These are phyloP conservation scores for Araneus ventricosus DNA, from an alignment of 1,140 invertebrate species.

Conservation along the genomic window DNA sequence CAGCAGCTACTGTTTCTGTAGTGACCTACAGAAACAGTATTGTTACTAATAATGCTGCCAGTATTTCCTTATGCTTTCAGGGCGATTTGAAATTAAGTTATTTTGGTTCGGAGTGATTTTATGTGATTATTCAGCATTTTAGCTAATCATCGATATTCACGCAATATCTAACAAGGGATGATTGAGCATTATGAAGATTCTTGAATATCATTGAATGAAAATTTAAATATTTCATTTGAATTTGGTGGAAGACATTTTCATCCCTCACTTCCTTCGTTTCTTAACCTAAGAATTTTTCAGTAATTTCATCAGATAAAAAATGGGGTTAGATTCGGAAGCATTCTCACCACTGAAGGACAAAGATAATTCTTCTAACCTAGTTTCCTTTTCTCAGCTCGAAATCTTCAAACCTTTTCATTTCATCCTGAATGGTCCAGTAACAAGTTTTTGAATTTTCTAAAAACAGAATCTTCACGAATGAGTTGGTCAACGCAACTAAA, in stretches of 20 bases:
- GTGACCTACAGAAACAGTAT: too few relatives aligned
- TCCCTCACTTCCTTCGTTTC: not conserved
- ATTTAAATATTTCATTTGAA: not conserved
- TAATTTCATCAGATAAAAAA: conserved; percentile 17
- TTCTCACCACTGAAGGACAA: conserved; percentile 14
- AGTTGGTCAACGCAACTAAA: conserved; percentile 15
- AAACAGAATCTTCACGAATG: not conserved
- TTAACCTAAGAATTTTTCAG: not conserved
- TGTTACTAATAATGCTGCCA: too few relatives aligned
- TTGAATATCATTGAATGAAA: too few relatives aligned
- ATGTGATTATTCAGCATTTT: too few relatives aligned
- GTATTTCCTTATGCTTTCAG: too few relatives aligned
- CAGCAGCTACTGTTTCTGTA: too few relatives aligned
- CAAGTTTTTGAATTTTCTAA: conserved; percentile 19
- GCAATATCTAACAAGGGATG: too few relatives aligned
- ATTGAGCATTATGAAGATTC: too few relatives aligned
- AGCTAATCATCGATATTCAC: too few relatives aligned
- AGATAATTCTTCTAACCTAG: conserved; percentile 34
- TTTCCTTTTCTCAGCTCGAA: not conserved
- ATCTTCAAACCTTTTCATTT: not conserved
- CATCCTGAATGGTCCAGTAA: not conserved
- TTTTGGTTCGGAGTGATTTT: too few relatives aligned
- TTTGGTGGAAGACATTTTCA: not conserved
- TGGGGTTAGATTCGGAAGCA: not conserved
- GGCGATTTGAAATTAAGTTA: too few relatives aligned